A percentile compares a stretch with the other conserved stretches of the same genome.
phyloP scores from a whole-genome alignment of 2,888 invertebrate species.

The Hermaeophaga mercurialis region DNA sequence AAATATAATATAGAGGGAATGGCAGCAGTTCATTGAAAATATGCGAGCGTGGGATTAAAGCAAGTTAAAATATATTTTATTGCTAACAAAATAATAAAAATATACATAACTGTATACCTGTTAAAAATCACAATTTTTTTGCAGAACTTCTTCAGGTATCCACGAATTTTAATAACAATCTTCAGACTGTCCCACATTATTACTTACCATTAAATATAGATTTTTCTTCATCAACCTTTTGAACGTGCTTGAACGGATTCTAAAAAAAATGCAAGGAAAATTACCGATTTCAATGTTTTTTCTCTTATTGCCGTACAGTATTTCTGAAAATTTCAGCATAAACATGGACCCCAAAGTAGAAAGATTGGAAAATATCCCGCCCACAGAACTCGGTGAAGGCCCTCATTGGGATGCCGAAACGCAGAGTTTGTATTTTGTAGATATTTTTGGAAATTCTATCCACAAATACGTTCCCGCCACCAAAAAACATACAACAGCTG shows the following conservation, averaged over 20 bases:
- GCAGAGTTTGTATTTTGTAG: conserved; percentile 70
- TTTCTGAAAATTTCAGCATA: conserved; percentile 14
- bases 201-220: too few relatives aligned
- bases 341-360: conserved; percentile 51
- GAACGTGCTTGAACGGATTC: neutral
- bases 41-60: too few relatives aligned
- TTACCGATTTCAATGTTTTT: neutral
- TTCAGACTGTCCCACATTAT: too few relatives aligned
- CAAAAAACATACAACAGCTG: conserved; percentile 42
- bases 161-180: too few relatives aligned
- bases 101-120: too few relatives aligned
- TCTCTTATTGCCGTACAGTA: neutral
- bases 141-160: too few relatives aligned
- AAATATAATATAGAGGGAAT: too few relatives aligned
- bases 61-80: too few relatives aligned
- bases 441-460: conserved; percentile 57
- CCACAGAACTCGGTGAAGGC: conserved; percentile 69
- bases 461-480: conserved; percentile 46
- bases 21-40: too few relatives aligned
- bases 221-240: conserved; percentile 1
- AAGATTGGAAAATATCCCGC: conserved; percentile 50
- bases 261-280: conserved; percentile 4
- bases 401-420: conserved; percentile 71
- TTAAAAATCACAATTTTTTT: too few relatives aligned
- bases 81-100: too few relatives aligned